phyloP scores from a whole-genome alignment of 2,888 invertebrate species.

The Diarsia rubi region DNA sequence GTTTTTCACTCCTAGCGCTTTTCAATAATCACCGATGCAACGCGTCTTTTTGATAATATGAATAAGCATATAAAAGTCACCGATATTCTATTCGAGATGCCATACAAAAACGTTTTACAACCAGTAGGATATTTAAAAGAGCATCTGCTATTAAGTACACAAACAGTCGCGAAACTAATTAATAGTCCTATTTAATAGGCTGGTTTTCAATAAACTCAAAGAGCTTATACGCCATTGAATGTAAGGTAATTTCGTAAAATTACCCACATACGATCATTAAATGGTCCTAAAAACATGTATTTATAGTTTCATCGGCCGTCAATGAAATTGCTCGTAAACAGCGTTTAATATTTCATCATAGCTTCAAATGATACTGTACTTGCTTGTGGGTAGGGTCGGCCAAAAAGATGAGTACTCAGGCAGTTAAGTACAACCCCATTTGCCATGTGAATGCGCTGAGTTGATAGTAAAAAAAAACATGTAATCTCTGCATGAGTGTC shows the following conservation, averaged over 20 bases:
- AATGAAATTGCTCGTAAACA: conserved; percentile 46
- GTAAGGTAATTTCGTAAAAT: conserved; percentile 52
- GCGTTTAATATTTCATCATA: conserved; percentile 50
- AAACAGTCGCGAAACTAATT: conserved; percentile 14
- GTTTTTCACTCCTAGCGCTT: background rate
- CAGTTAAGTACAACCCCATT: background rate
- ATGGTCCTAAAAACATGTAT: conserved; percentile 36
- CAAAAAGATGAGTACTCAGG: background rate
- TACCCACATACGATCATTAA: conserved; percentile 29
- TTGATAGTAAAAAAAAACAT: background rate
- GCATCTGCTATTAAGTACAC: background rate
- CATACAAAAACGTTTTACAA: background rate
- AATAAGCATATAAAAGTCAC: background rate
- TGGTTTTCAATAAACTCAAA: conserved; percentile 23
- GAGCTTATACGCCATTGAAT: conserved; percentile 34
- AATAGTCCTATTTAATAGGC: conserved; percentile 8
- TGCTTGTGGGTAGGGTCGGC: background rate
- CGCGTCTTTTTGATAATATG: background rate
- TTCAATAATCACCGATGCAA: background rate
- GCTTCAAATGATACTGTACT: conserved; percentile 21
- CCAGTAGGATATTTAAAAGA: background rate
- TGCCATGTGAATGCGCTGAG: background rate
- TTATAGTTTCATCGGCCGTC: conserved; percentile 51
- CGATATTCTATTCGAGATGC: background rate
- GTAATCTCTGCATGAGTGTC: background rate